Base-by-base conservation (phyloP, 1,140 invertebrate species). In the Drosophila prosaltans region DNA sequence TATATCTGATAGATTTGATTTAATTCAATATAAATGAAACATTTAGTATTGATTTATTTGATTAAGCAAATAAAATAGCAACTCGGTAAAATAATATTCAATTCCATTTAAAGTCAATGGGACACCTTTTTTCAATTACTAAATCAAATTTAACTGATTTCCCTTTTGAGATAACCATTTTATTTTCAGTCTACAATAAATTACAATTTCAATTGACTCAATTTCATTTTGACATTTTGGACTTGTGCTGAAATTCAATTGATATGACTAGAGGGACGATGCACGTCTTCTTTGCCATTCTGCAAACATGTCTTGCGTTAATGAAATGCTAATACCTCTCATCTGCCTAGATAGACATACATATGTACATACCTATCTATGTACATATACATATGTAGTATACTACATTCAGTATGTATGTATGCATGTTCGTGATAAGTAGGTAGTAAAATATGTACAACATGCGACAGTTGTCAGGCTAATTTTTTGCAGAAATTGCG, bases 401-500 rank as follows among this genome's bases (percentile, higher is more conserved):
- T 48, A 6, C 16, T 48, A n/a, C 9, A 3, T 10, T 2, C 8
- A 51, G 28, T 10, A 26, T 4, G 11, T 21, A 48, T 21, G 5
- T 21, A 7, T 26, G 21, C n/a, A 7, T 51, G n/a, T 58, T 39
- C n/a, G 11, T 58, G 32, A 45, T 21, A 61, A 59, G 43, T 43
- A 69, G 36, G 59, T 43, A 72, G 45, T 70, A 39, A 51, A 39
- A 45, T 32, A 40, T 24, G 21, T 32, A 59, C 48, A 26, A 16
- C 54, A 16, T 21, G 57, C 21, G 65, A 58, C 45, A 61, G 62
- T 28, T 57, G 72, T 36, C 64, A 63, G 65, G 69, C 77, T 69
- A 65, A 84, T 71, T 85, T 81, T 71, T 51, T 51, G 45, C 57
- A 32, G 30, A 74, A 71, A 81, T 79, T 79, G 80, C 83, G 75